These are phyloP conservation scores for Sarcophaga subvicina DNA, from an alignment of 2,888 invertebrate species.

Conservation along the genomic window DNA sequence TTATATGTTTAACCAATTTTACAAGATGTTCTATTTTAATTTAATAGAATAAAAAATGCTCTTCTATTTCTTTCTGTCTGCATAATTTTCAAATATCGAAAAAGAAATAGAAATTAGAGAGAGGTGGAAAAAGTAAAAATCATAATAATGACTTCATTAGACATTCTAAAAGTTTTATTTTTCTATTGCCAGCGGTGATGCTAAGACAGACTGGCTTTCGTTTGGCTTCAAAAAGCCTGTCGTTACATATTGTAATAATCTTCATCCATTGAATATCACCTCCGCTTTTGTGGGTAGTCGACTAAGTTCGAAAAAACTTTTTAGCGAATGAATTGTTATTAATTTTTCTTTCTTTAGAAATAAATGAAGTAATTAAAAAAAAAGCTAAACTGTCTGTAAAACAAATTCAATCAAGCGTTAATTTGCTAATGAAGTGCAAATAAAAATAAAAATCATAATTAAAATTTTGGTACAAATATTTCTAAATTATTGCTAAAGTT, in stretches of 20 bases:
- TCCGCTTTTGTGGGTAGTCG: slow-evolving; percentile 9
- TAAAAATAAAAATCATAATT: background rate
- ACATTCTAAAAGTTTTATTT: slow-evolving; percentile 33
- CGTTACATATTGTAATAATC: slow-evolving; percentile 12
- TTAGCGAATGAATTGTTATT: slow-evolving; percentile 54
- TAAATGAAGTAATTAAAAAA: background rate
- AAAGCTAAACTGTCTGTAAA: slow-evolving; percentile 34
- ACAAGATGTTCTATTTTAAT: background rate
- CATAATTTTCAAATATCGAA: slow-evolving; percentile 33
- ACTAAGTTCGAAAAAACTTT: slow-evolving; percentile 51
- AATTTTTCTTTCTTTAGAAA: slow-evolving; percentile 40
- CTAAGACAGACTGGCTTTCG: slow-evolving; percentile 28
- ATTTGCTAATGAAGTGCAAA: slow-evolving; percentile 59
- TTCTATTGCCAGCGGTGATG: slow-evolving; percentile 32
- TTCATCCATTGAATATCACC: slow-evolving; percentile 46
- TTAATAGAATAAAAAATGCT: background rate
- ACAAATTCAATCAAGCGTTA: slow-evolving; percentile 52
- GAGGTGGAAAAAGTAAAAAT: slow-evolving; percentile 14
- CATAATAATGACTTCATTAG: slow-evolving; percentile 61
- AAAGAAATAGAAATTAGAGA: background rate
- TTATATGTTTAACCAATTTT: background rate
- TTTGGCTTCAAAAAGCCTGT: slow-evolving; percentile 10
- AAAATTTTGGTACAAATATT: too few species aligned
- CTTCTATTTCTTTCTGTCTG: slow-evolving; percentile 12
- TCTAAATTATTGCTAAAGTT: too few species aligned